Conservation (phyloP, 2,888 invertebrate genomes). For the Pteria penguin region DNA sequence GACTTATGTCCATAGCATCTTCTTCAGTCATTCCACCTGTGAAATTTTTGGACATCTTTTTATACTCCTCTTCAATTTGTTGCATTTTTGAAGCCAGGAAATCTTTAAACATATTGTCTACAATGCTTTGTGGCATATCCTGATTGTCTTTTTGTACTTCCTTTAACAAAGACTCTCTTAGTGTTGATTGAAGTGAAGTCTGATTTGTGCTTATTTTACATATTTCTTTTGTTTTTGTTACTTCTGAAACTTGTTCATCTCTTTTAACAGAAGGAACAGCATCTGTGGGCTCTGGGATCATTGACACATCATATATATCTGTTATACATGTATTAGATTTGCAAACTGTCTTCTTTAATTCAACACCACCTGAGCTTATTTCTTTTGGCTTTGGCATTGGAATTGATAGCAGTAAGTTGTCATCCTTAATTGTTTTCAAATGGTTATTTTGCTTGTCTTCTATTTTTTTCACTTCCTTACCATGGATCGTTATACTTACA, state of each 20-base stretch:
- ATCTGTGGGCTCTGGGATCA: no score
- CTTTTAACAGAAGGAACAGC: no score
- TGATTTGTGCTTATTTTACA: neutral
- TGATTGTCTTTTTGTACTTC: constrained; percentile 6
- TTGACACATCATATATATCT: no score
- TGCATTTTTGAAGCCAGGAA: constrained; percentile 66
- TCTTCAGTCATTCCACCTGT: constrained; percentile 17
- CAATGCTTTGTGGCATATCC: constrained; percentile 52
- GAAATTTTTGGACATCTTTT: constrained; percentile 28
- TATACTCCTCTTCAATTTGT: constrained; percentile 52
- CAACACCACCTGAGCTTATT: no score
- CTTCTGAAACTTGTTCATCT: no score
- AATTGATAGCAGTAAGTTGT: neutral
- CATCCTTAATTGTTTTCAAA: neutral
- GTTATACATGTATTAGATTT: no score
- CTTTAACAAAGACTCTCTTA: constrained; percentile 12
- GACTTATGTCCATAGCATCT: constrained; percentile 27
- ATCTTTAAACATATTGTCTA: constrained; percentile 72
- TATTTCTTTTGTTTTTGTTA: no score
- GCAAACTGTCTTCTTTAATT: no score
- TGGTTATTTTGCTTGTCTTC: neutral
- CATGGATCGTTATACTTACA: no score
- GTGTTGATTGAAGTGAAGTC: constrained; percentile 1
- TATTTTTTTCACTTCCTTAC: neutral
- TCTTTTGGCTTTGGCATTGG: neutral